These are phyloP conservation scores for Phyllostomus hastatus DNA, from an alignment of 2,113 vertebrate species.

Conservation along the genomic window DNA sequence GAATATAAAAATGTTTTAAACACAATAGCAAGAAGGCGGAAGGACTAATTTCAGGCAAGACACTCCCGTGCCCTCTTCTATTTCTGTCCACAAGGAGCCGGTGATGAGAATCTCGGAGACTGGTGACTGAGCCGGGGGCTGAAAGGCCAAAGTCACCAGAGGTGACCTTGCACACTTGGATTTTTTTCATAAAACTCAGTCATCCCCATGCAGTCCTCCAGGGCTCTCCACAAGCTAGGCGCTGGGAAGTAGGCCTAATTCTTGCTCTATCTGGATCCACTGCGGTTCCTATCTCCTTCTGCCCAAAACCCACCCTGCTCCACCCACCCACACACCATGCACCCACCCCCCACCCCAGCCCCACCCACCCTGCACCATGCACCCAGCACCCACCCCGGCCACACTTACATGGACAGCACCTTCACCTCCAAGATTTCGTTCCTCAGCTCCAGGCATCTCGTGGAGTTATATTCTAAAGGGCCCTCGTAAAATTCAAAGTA, in stretches of 20 bases:
- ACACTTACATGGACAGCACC: slow-evolving; percentile 96
- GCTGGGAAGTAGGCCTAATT: background rate
- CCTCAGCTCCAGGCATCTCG: slow-evolving; percentile 93
- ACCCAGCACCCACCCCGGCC: background rate
- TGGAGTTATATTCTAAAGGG: slow-evolving; percentile 93
- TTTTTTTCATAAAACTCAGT: background rate
- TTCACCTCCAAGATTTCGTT: slow-evolving; percentile 96
- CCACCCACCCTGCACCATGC: background rate
- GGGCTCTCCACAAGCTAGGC: background rate
- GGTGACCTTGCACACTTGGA: background rate
- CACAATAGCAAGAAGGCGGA: background rate
- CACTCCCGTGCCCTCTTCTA: background rate
- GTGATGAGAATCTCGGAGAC: background rate
- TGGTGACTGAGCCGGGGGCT: background rate
- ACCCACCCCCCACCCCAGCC: fast-evolving
- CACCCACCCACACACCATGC: fast-evolving
- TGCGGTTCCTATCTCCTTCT: background rate
- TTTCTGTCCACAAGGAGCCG: background rate
- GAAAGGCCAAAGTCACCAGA: background rate
- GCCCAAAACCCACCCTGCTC: background rate
- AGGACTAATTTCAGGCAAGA: slow-evolving; percentile 30
- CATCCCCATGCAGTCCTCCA: background rate
- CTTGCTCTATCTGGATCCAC: background rate
- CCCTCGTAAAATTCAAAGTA: slow-evolving; percentile 96
- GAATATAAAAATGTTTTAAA: background rate